Base-by-base conservation (phyloP, 2,113 vertebrate genomes). In the Mastomys natalensis region DNA sequence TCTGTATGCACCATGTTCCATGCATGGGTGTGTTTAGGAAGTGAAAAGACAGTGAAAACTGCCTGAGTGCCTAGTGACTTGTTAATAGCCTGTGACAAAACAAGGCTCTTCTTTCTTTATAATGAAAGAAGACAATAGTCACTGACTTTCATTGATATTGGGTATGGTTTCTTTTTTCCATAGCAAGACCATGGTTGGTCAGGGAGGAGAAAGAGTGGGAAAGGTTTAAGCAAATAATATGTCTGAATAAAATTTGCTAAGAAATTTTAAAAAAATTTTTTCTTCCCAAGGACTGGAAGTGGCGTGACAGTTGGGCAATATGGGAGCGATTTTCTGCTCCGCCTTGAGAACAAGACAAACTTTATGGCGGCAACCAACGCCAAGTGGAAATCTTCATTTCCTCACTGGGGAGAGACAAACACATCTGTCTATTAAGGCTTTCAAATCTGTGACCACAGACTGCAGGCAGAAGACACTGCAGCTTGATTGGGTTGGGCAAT, bases 381-480 rank as follows among this genome's bases (percentile, higher is more conserved):
- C 96, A 96, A 97, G 88, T 74, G 90, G 85, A 96, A 93, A 89
- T 82, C 93, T 88, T 96, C 90, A 73, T 93, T 94, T 94, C 93
- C 76, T 94, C 94, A 72, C 85, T 16, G 0, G 90, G 93, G 80
- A 91, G 7, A 81, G 91, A 90, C 93, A 96, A 86, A 82, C 90
- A 94, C 70, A 94, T 66, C 87, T 40, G 22, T 89, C 88, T 95
- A 97, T 93, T 96, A 97, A 95, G 93, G 74, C 92, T 95, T 95
- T 96, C 90, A 92, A 94, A 93, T 91, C 96, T 43, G 90, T 89
- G 90, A 95, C 96, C 97, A 90, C 97, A 96, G 95, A 94, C 91
- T 94, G 97, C 82, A 78, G 96, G 87, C 66, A 95, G 48, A 60
- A 73, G 85, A 86, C 0, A 7, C 60, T 11, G 7, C 22, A 92